Percentiles rank a stretch among this genome's conserved stretches.
Conservation (phyloP, 2,888 invertebrate species). For the Oxyteleia sp. region DNA sequence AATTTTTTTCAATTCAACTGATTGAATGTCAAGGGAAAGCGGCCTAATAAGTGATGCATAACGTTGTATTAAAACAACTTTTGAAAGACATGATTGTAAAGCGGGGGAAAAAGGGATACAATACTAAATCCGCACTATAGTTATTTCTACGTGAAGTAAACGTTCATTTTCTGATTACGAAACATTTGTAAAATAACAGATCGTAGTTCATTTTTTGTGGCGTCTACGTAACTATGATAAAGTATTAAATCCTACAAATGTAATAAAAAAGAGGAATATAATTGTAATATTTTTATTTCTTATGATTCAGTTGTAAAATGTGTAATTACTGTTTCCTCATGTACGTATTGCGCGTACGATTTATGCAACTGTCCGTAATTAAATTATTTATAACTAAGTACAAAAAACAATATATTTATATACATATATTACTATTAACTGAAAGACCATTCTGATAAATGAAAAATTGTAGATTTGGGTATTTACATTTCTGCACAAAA, state of each 20-base stretch:
- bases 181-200: slow-evolving; percentile 4
- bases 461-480: too few relatives aligned
- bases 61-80: slow-evolving; percentile 27
- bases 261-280: not conserved
- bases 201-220: not conserved
- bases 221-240: not conserved
- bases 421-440: too few relatives aligned
- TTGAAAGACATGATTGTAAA: slow-evolving; percentile 27
- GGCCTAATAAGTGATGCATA: slow-evolving; percentile 38
- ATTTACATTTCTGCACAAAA: too few relatives aligned
- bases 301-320: slow-evolving; percentile 6
- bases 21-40: slow-evolving; percentile 50
- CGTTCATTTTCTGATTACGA: slow-evolving; percentile 11
- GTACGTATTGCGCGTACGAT: not conserved
- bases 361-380: not conserved
- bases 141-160: not conserved
- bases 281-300: not conserved
- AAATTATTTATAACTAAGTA: not conserved
- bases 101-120: slow-evolving; percentile 27
- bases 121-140: slow-evolving; percentile 1
- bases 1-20: not conserved
- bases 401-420: not conserved
- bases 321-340: not conserved
- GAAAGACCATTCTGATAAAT: too few relatives aligned
- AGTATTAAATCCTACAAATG: not conserved